Conservation (phyloP, 2,113 vertebrate species). For the Notarius lentiginosus region DNA sequence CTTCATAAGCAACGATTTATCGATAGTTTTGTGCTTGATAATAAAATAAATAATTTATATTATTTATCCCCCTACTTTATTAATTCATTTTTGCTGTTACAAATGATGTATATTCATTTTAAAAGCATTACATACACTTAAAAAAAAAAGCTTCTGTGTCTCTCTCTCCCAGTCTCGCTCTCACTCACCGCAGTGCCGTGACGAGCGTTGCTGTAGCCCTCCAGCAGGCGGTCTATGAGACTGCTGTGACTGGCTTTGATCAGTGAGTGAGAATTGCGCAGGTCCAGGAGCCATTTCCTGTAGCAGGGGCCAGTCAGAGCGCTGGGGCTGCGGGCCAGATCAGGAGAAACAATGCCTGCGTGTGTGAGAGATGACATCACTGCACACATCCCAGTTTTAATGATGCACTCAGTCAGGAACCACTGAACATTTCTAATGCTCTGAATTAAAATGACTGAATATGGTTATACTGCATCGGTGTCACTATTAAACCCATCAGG, state of each 20-base stretch:
- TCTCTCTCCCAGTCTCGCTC: background rate
- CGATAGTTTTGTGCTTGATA: no score
- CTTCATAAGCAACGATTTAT: no score
- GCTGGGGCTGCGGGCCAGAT: slow-evolving; percentile 75
- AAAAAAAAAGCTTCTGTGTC: background rate
- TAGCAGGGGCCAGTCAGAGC: slow-evolving; percentile 87
- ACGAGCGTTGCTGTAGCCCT: slow-evolving; percentile 87
- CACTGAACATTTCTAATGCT: background rate
- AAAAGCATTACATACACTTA: no score
- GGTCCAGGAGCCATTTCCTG: slow-evolving; percentile 83
- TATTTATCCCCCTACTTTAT: no score
- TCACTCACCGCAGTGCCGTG: slow-evolving; percentile 82
- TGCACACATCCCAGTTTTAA: background rate
- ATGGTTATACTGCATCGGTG: background rate
- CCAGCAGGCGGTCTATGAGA: slow-evolving; percentile 82
- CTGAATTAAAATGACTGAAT: background rate
- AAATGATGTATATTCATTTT: no score
- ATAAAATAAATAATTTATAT: no score
- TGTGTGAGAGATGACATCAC: background rate
- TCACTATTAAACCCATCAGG: background rate
- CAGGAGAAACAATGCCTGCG: slow-evolving; percentile 81
- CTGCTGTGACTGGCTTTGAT: slow-evolving; percentile 76
- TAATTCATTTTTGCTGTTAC: no score
- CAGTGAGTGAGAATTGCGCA: slow-evolving; percentile 79
- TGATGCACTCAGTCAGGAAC: background rate